Conservation (phyloP, 2,888 invertebrate genomes). For the Isotomurus palustris region DNA sequence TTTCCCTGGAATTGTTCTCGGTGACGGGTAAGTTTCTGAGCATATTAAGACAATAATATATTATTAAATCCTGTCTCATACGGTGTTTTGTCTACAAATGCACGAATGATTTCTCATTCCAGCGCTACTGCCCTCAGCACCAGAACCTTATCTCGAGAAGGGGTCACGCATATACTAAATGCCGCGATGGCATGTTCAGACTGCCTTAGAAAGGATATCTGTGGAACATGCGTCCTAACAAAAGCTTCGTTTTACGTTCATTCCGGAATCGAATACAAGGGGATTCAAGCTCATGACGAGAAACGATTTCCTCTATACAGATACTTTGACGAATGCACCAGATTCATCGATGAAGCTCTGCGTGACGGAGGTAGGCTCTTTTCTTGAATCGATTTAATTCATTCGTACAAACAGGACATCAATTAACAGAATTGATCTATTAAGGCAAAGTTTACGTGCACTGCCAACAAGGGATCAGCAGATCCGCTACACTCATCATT, state of each 20-base stretch:
- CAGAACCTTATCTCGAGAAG: constrained; percentile 29
- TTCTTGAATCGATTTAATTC: background rate
- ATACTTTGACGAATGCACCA: constrained; percentile 51
- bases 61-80: no score
- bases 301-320: constrained; percentile 50
- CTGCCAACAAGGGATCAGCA: constrained; percentile 51
- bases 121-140: constrained; percentile 36
- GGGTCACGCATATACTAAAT: constrained; percentile 41
- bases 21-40: constrained; percentile 51
- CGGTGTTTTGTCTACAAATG: background rate
- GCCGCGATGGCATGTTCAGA: constrained; percentile 36
- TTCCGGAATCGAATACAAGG: constrained; percentile 48
- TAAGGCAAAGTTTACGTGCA: constrained; percentile 53
- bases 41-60: no score
- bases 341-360: constrained; percentile 51
- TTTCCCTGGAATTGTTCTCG: constrained; percentile 52
- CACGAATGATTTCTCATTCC: background rate
- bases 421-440: background rate
- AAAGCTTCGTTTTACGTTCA: constrained; percentile 24
- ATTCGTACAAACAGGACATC: background rate
- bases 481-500: constrained; percentile 51
- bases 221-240: constrained; percentile 34
- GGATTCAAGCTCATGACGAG: constrained; percentile 53
- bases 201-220: constrained; percentile 23
- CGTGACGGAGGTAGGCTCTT: constrained; percentile 20